phyloP scores from a whole-genome alignment of 2,888 invertebrate genomes.

The Drosophila mayaguana region DNA sequence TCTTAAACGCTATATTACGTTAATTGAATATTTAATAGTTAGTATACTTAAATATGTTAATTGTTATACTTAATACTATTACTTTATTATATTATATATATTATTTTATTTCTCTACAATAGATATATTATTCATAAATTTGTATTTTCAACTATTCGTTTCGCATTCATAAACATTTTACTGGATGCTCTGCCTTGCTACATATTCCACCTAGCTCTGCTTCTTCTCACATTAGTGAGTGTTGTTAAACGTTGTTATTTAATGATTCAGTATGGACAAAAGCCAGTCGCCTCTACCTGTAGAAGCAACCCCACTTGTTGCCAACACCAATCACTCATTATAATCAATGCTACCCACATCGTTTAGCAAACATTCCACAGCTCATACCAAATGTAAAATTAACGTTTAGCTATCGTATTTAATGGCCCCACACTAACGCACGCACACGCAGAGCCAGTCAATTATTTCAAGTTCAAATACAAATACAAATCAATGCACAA shows the following conservation, averaged over 20 bases:
- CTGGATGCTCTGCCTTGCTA: not conserved
- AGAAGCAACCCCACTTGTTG: not conserved
- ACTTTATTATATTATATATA: too few relatives aligned
- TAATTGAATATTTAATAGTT: too few relatives aligned
- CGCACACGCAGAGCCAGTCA: not conserved
- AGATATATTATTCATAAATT: too few relatives aligned
- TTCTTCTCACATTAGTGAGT: not conserved
- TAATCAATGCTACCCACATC: constrained; percentile 36
- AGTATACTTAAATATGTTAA: too few relatives aligned
- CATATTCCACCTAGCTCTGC: not conserved
- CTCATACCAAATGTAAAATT: constrained; percentile 26
- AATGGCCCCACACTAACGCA: constrained; percentile 13
- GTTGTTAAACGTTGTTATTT: not conserved
- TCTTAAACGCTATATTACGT: too few relatives aligned
- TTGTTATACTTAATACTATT: too few relatives aligned
- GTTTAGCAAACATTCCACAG: constrained; percentile 19
- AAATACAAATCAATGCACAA: constrained; percentile 50
- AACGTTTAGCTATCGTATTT: constrained; percentile 31
- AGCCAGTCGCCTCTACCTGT: not conserved
- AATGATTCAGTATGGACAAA: not conserved
- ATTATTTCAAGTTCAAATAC: constrained; percentile 46
- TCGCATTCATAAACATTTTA: not conserved
- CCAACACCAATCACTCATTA: constrained; percentile 7
- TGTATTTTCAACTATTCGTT: too few relatives aligned
- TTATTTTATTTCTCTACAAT: too few relatives aligned